Percentiles rank a stretch among this genome's conserved stretches.
Evolutionary conservation across 2,113 vertebrate species (phyloP).

Genomic region (Tachuris rubrigastra): DNA sequence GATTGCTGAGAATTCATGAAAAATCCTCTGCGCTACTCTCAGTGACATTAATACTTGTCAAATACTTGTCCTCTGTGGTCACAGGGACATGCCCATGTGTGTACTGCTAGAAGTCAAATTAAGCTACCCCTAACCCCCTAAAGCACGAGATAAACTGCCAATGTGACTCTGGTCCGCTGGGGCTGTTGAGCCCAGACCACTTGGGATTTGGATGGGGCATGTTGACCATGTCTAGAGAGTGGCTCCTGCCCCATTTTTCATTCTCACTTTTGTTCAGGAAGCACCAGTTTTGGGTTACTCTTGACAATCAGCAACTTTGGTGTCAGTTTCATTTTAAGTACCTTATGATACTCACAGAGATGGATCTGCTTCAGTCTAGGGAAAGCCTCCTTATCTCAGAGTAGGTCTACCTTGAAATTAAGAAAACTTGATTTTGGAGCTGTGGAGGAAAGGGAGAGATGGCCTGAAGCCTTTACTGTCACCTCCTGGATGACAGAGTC

Average conservation of each 20-base stretch:
- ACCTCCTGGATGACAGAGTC: not conserved
- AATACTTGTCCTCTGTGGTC: not conserved
- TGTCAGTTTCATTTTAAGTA: not conserved
- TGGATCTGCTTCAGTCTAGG: not conserved
- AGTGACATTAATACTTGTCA: not conserved
- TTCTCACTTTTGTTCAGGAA: not conserved
- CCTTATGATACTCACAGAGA: not conserved
- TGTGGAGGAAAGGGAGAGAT: not conserved
- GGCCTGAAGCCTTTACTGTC: not conserved
- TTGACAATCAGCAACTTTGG: not conserved
- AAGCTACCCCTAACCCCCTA: not conserved
- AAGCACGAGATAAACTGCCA: accelerated
- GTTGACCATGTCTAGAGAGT: not conserved
- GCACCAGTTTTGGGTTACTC: not conserved
- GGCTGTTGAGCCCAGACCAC: not conserved
- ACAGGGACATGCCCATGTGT: not conserved
- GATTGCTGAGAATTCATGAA: not conserved
- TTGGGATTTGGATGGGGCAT: not conserved
- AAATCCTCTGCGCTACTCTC: not conserved
- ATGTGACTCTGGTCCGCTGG: accelerated
- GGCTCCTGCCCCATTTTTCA: not conserved
- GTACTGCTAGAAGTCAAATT: not conserved
- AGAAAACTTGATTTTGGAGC: not conserved
- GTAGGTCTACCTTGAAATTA: not conserved
- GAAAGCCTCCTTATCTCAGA: not conserved